A percentile compares a stretch with the other conserved stretches of the same genome.
Evolutionary conservation across 2,888 invertebrate species (phyloP).

Genomic region (Agrotis exclamationis): DNA sequence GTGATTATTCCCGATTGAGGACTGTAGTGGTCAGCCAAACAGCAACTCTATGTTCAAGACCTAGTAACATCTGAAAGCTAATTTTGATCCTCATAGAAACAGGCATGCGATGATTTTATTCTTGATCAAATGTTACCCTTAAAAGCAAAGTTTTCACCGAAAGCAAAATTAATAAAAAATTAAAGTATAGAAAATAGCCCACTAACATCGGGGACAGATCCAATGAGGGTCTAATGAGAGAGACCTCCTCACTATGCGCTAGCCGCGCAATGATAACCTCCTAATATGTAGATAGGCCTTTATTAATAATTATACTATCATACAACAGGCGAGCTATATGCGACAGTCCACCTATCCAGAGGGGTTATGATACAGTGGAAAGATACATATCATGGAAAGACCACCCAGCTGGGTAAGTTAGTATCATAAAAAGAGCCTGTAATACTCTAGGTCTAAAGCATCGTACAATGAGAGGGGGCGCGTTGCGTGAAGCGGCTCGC

Average conservation of each 20-base stretch:
- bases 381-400: slow-evolving; percentile 24
- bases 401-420: slow-evolving; percentile 36
- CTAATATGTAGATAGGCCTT: too few species aligned
- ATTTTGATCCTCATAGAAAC: not conserved
- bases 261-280: too few species aligned
- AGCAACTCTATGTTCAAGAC: not conserved
- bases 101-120: not conserved
- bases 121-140: not conserved
- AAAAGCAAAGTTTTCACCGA: too few species aligned
- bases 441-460: too few species aligned
- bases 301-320: not conserved
- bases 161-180: too few species aligned
- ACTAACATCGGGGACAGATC: too few species aligned
- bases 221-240: too few species aligned
- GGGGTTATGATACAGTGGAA: slow-evolving; percentile 30
- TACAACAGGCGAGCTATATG: slow-evolving; percentile 39
- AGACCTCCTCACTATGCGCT: too few species aligned
- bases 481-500: too few species aligned
- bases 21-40: not conserved
- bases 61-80: not conserved
- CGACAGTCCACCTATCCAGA: slow-evolving; percentile 19
- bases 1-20: too few species aligned
- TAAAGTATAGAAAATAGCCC: too few species aligned
- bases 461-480: too few species aligned
- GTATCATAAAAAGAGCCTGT: not conserved